phyloP scores from a whole-genome alignment of 2,888 invertebrate species.

The Aricia artaxerxes region DNA sequence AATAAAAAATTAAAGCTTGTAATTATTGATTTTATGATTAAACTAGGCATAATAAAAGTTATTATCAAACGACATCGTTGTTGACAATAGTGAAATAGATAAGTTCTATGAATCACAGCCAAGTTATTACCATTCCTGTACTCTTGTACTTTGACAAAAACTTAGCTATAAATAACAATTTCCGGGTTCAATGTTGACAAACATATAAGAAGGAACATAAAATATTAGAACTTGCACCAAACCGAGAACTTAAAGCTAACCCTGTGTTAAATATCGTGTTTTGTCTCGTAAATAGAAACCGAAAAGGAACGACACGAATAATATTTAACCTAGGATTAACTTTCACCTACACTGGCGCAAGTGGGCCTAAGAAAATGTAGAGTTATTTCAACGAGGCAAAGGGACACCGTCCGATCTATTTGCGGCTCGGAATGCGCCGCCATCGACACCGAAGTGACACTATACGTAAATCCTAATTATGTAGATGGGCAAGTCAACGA shows the following conservation, averaged over 20 bases:
- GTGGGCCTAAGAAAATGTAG: slow-evolving; percentile 33
- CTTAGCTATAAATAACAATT: not conserved
- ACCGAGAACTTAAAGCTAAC: not conserved
- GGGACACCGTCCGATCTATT: slow-evolving; percentile 28
- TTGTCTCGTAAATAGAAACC: not conserved
- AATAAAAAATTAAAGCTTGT: too few species aligned
- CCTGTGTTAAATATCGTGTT: not conserved
- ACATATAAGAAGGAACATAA: not conserved
- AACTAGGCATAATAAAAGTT: not conserved
- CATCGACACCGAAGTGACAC: slow-evolving; percentile 12
- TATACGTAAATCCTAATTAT: slow-evolving; percentile 11
- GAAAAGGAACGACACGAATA: not conserved
- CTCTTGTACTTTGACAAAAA: not conserved
- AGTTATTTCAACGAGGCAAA: slow-evolving; percentile 16
- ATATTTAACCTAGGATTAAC: not conserved
- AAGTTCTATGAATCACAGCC: too few species aligned
- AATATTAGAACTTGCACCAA: not conserved
- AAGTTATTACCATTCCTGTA: not conserved
- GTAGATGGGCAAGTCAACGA: not conserved
- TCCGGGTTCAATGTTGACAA: not conserved
- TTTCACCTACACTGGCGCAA: not conserved
- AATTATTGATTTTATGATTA: too few species aligned
- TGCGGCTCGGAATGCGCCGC: slow-evolving; percentile 33
- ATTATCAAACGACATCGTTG: not conserved
- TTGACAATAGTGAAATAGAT: not conserved